phyloP scores from a whole-genome alignment of 2,113 vertebrate species.

The Pithys albifrons region DNA sequence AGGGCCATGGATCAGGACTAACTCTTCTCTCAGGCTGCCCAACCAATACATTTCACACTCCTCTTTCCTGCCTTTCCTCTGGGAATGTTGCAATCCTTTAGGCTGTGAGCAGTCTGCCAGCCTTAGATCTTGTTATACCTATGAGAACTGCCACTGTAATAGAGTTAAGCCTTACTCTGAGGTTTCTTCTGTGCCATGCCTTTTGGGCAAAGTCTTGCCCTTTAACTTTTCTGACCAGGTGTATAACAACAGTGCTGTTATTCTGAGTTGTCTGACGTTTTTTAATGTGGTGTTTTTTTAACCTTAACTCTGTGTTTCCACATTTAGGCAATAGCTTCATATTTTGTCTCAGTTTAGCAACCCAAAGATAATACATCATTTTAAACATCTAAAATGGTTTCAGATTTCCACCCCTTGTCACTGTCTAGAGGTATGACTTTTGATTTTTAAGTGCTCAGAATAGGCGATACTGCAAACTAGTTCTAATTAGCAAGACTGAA shows the following conservation, averaged over 20 bases:
- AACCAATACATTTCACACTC: background rate
- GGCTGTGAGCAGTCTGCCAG: background rate
- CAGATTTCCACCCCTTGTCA: background rate
- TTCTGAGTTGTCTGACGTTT: background rate
- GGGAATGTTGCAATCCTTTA: background rate
- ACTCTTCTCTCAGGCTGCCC: background rate
- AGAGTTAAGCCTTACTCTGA: slow-evolving; percentile 6
- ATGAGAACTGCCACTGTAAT: background rate
- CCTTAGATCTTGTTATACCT: slow-evolving; percentile 21
- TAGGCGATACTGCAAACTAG: background rate
- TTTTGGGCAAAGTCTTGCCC: background rate
- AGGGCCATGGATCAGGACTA: background rate
- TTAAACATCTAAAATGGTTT: background rate
- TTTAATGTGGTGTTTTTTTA: background rate
- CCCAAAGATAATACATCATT: background rate
- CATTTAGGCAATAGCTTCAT: background rate
- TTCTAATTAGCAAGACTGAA: background rate
- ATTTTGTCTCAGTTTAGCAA: background rate
- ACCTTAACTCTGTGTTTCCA: background rate
- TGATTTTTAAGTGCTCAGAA: background rate
- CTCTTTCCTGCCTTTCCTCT: background rate
- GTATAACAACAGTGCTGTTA: background rate
- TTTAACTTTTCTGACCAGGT: slow-evolving; percentile 10
- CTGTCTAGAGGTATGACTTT: background rate
- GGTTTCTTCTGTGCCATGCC: background rate